These are phyloP conservation scores for Caenorhabditis sp. DNA, from an alignment of 2,888 invertebrate genomes.

Conservation along the genomic window DNA sequence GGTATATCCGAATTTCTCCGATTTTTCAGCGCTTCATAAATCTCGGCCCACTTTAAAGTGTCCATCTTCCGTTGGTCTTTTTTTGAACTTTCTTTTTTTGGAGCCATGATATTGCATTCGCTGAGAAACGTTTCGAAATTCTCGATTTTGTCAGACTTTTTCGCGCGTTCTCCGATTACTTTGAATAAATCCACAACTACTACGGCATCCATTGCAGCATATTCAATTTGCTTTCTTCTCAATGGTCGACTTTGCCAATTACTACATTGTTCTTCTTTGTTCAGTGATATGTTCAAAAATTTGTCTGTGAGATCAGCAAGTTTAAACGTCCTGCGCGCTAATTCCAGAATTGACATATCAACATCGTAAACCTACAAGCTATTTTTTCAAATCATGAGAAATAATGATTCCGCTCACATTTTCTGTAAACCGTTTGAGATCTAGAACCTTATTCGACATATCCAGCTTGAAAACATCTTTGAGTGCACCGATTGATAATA, in stretches of 20 bases:
- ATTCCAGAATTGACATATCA: constrained; percentile 32
- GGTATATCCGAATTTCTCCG: constrained; percentile 9
- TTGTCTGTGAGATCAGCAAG: constrained; percentile 34
- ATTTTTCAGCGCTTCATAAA: constrained; percentile 15
- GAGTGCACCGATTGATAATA: constrained; percentile 24
- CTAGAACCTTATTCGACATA: not conserved
- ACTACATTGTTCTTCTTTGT: constrained; percentile 49
- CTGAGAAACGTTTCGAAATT: not conserved
- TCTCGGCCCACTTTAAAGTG: constrained; percentile 18
- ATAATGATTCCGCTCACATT: constrained; percentile 42
- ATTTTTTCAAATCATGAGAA: too few species aligned
- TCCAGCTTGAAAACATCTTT: not conserved
- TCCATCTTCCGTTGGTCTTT: constrained; percentile 14
- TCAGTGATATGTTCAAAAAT: constrained; percentile 20
- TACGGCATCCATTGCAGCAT: constrained; percentile 52
- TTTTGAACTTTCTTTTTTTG: constrained; percentile 22
- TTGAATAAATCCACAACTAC: constrained; percentile 40
- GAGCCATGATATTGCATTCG: constrained; percentile 27
- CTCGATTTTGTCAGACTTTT: not conserved
- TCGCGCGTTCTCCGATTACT: constrained; percentile 13
- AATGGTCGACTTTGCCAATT: constrained; percentile 48
- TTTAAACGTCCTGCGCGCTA: constrained; percentile 39
- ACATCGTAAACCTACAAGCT: constrained; percentile 24
- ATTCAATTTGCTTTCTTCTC: constrained; percentile 35
- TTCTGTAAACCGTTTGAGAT: constrained; percentile 1